These are phyloP conservation scores for Pseudomyrmex gracilis DNA, from an alignment of 1,140 invertebrate species.

Conservation along the genomic window DNA sequence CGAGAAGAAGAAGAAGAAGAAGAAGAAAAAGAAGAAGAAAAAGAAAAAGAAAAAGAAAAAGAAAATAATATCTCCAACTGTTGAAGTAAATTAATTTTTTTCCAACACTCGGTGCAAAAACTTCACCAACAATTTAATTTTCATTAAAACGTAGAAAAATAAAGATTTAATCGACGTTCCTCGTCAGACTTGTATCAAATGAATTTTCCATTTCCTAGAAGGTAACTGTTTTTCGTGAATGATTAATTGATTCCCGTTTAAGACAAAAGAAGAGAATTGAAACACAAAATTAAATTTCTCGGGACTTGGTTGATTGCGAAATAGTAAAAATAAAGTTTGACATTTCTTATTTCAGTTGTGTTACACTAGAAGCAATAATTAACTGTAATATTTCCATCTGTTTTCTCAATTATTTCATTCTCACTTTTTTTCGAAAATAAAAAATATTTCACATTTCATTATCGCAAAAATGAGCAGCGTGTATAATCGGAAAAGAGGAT, in stretches of 20 bases:
- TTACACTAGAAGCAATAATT: neutral
- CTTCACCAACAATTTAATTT: conserved; percentile 34
- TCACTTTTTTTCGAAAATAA: neutral
- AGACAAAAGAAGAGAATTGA: neutral
- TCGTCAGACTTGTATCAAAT: conserved; percentile 24
- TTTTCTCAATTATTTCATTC: neutral
- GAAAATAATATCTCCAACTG: neutral
- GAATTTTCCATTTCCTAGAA: conserved; percentile 4
- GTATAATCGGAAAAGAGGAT: neutral
- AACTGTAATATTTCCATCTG: neutral
- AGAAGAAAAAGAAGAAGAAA: neutral
- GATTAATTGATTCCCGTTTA: conserved; percentile 20
- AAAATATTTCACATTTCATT: neutral
- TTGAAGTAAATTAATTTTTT: conserved; percentile 32
- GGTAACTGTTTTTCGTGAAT: neutral
- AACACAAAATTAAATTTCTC: conserved; percentile 2
- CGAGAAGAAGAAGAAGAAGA: neutral
- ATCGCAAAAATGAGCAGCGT: neutral
- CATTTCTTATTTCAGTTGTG: neutral
- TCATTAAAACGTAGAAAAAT: neutral
- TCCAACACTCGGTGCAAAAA: neutral
- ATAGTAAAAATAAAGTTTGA: conserved; percentile 21
- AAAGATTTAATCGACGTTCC: conserved; percentile 5
- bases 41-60: neutral
- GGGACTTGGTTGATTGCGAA: neutral